Conservation (phyloP, 35 echinoderm and acorn worm genomes). For the Strongylocentrotus purpuratus region DNA sequence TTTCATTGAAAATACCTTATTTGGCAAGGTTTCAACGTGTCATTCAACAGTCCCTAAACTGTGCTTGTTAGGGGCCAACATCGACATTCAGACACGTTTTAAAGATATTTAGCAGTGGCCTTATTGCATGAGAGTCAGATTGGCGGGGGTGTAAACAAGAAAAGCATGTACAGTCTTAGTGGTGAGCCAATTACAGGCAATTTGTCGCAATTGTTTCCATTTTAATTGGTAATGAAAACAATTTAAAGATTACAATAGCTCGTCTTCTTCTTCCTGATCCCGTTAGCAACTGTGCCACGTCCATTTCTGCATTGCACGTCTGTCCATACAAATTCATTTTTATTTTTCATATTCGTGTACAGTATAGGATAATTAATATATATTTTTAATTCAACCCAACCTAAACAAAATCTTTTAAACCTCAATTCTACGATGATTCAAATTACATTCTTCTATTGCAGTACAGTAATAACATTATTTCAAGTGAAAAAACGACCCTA, state of each 20-base stretch:
- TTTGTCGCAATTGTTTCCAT: not conserved
- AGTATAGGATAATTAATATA: too few species aligned
- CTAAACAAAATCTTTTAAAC: too few species aligned
- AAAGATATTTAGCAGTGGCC: not conserved
- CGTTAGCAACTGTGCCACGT: not conserved
- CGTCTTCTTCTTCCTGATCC: not conserved
- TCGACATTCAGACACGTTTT: not conserved
- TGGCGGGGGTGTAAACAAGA: not conserved
- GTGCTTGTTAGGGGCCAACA: not conserved
- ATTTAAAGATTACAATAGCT: too few species aligned
- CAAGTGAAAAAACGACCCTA: too few species aligned
- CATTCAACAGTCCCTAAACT: constrained; percentile 1
- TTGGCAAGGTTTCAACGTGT: not conserved
- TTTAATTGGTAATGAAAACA: not conserved
- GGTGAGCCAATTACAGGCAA: not conserved
- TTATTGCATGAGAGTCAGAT: not conserved
- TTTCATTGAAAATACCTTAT: constrained; percentile 14
- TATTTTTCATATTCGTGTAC: too few species aligned
- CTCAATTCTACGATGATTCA: too few species aligned
- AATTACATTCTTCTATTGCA: too few species aligned
- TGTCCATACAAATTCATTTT: too few species aligned
- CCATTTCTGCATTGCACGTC: not conserved
- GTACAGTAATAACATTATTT: too few species aligned
- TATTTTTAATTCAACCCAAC: too few species aligned
- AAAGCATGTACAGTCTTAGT: not conserved